Base-by-base conservation (phyloP, 2,888 invertebrate species). In the Lasioglossum lativentre region DNA sequence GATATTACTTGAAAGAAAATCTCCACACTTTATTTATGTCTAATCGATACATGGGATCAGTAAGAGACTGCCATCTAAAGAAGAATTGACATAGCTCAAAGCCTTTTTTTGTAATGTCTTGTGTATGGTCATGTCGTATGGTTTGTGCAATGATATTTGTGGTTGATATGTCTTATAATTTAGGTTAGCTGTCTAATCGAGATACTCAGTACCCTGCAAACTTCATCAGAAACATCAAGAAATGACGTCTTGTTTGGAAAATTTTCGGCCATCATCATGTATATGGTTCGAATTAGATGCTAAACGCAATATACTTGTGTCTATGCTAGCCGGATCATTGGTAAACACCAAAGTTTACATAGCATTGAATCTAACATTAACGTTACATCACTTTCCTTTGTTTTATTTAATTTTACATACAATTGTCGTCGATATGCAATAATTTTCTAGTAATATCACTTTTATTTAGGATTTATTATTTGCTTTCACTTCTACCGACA, bases 241-340 rank as follows among this genome's bases (percentile, higher is more conserved):
- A 77, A 90, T 96, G 96, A 95, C 96, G 63, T 96, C 96, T 91
- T 96, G 97, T 93, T 96, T 98, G 74, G 98, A 98, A 92, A 98
- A 97, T 95, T 95, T 98, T 78, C 96, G 96, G 83, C 96, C 98
- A 93, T 97, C 97, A 1, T 96, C 97, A 27, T 98, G 98, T 95
- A 97, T 98, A 91, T 98, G 98, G 97, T 97, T 98, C 89, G 98
- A 99, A 93, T 96, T 97, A 89, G 97, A 98, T 27, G 98, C 98
- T 89, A 97, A 97, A 93, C 96, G 99, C 91, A 99, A 99, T 95
- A 97, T 98, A 66, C 95, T 98, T 81, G 97, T 98, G 6, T 97
- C 99, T 2, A 97, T 99, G 91, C 95, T 97, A 70, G 97, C 99
- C 86, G 99, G 99, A 89, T 96, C 97, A 89, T 95, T 99, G 97